Conservation (phyloP, 2,113 vertebrate species). For the Zosterops hypoxanthus region DNA sequence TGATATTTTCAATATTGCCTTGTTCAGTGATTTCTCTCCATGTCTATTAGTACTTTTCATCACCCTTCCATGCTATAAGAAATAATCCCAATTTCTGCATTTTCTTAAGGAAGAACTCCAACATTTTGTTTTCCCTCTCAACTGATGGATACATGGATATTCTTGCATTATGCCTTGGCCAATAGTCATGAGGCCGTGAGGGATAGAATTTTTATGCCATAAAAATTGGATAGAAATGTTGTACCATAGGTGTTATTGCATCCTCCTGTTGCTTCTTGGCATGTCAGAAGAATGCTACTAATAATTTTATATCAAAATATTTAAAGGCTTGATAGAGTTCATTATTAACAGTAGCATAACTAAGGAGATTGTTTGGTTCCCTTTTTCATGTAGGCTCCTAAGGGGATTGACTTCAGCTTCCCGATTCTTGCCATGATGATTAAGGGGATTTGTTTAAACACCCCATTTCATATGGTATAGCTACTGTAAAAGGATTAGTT, state of each 20-base stretch:
- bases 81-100: background rate
- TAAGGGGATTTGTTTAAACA: conserved; percentile 68
- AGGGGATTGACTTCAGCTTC: conserved; percentile 59
- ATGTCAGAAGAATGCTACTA: background rate
- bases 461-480: conserved; percentile 48
- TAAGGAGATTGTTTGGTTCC: conserved; percentile 50
- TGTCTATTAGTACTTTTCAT: background rate
- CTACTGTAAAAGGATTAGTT: conserved; percentile 71
- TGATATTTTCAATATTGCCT: background rate
- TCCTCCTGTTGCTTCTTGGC: background rate
- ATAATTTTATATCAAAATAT: background rate
- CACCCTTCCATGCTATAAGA: background rate
- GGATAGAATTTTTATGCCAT: background rate
- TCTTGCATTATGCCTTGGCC: background rate
- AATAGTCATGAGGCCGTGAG: background rate
- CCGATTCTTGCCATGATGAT: conserved; percentile 60
- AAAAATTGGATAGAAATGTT: background rate
- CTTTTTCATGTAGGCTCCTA: conserved; percentile 18
- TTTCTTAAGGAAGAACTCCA: background rate
- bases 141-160: background rate
- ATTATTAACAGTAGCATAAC: conserved; percentile 45
- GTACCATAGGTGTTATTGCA: background rate
- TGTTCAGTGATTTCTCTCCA: background rate
- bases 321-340: background rate
- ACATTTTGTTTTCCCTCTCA: background rate